Conservation (phyloP, 2,888 invertebrate genomes). For the Agapetus fuscipes region DNA sequence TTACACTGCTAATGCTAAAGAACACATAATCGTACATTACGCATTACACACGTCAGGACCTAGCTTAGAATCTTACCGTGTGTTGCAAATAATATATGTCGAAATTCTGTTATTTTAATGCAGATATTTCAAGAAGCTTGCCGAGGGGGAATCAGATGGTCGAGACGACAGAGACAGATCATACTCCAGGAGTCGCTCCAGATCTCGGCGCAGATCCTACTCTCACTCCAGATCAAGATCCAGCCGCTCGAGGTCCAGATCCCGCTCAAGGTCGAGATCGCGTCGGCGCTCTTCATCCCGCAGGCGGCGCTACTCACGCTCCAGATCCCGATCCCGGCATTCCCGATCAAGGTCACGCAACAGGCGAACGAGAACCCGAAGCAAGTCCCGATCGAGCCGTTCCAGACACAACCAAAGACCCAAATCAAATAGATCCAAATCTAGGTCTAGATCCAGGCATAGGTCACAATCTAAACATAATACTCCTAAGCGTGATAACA, state of each 20-base stretch:
- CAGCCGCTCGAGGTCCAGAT: constrained; percentile 26
- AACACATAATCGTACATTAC: too few relatives aligned
- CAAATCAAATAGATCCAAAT: constrained; percentile 23
- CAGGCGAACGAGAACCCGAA: constrained; percentile 29
- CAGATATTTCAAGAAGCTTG: constrained; percentile 52
- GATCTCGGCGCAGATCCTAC: constrained; percentile 22
- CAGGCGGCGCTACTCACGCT: constrained; percentile 22
- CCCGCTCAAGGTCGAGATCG: constrained; percentile 29
- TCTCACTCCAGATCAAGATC: constrained; percentile 26
- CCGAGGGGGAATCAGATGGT: constrained; percentile 44
- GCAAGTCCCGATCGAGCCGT: constrained; percentile 23
- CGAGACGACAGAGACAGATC: constrained; percentile 36
- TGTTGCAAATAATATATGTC: too few relatives aligned
- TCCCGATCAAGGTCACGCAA: constrained; percentile 25
- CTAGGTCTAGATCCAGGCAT: constrained; percentile 22
- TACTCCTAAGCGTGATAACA: constrained; percentile 1
- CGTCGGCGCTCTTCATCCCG: constrained; percentile 32
- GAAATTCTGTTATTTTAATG: not conserved
- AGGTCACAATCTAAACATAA: constrained; percentile 16
- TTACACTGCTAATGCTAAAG: too few relatives aligned
- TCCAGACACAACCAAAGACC: constrained; percentile 25
- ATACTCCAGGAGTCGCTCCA: constrained; percentile 26
- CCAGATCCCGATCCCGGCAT: constrained; percentile 25
- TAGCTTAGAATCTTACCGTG: too few relatives aligned
- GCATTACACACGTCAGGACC: too few relatives aligned